phyloP scores from a whole-genome alignment of 1,140 invertebrate genomes.

The Matsumurasca onukii region DNA sequence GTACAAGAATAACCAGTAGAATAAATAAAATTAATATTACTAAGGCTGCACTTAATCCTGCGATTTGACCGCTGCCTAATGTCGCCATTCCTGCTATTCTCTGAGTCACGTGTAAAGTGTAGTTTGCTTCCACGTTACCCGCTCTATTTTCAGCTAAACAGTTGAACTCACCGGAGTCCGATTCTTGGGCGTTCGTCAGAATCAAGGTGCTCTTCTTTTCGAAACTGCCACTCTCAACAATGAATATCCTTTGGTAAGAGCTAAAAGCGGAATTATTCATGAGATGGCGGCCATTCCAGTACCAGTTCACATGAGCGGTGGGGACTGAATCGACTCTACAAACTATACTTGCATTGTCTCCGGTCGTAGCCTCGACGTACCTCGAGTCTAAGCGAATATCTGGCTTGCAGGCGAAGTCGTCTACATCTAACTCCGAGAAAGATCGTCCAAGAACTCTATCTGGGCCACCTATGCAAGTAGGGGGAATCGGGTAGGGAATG shows the following conservation, averaged over 20 bases:
- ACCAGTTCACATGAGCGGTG: constrained; percentile 80
- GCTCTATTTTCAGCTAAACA: constrained; percentile 90
- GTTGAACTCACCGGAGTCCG: constrained; percentile 86
- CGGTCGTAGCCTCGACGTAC: constrained; percentile 73
- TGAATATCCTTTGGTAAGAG: constrained; percentile 75
- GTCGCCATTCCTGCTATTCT: constrained; percentile 74
- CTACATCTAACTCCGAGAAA: constrained; percentile 72
- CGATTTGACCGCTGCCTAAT: constrained; percentile 80
- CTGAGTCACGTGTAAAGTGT: constrained; percentile 79
- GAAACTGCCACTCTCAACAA: constrained; percentile 72
- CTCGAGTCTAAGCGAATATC: constrained; percentile 73
- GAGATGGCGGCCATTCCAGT: constrained; percentile 79
- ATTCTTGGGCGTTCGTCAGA: constrained; percentile 82
- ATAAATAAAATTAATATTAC: constrained; percentile 77
- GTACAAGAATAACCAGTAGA: constrained; percentile 68
- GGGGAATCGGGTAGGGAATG: constrained; percentile 74
- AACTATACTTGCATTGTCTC: constrained; percentile 80
- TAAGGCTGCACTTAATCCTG: constrained; percentile 78
- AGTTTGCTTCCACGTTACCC: constrained; percentile 89
- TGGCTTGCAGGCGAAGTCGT: constrained; percentile 87
- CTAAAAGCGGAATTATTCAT: constrained; percentile 78
- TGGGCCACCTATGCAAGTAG: constrained; percentile 69
- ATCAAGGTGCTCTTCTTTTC: constrained; percentile 75
- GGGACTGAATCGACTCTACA: constrained; percentile 80
- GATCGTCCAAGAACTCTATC: constrained; percentile 63